Percentiles rank a stretch among this genome's conserved stretches.
Evolutionary conservation across 2,797 vertebrate genomes (phyloP).

Genomic region (Phoebastria nigripes): DNA sequence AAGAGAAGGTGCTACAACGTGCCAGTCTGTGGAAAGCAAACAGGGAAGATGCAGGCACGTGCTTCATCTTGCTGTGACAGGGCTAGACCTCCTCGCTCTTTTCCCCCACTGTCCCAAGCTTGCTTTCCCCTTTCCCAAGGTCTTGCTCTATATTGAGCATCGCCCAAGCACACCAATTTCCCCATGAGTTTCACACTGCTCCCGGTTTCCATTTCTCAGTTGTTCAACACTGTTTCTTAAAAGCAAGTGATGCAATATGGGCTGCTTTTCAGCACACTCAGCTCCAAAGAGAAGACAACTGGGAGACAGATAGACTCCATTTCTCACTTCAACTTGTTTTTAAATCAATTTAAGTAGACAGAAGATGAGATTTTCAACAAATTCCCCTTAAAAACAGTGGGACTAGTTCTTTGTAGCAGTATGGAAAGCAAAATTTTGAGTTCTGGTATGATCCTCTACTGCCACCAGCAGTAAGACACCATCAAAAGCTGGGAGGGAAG

Average conservation of each 20-base stretch:
- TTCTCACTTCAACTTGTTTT: not conserved
- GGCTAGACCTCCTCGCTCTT: not conserved
- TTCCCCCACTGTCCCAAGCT: not conserved
- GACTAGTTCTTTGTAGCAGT: not conserved
- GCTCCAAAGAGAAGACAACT: not conserved
- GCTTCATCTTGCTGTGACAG: not conserved
- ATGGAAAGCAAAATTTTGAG: not conserved
- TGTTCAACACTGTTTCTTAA: not conserved
- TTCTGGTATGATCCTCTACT: not conserved
- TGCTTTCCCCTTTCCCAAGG: not conserved
- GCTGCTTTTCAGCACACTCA: not conserved
- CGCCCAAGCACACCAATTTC: not conserved
- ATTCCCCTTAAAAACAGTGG: not conserved
- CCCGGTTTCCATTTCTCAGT: not conserved
- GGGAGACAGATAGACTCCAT: not conserved
- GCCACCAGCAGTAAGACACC: not conserved
- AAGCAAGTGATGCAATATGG: fast-evolving
- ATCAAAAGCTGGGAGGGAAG: not conserved
- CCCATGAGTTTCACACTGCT: not conserved
- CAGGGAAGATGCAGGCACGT: fast-evolving
- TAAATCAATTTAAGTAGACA: not conserved
- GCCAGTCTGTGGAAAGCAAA: not conserved
- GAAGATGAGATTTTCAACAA: not conserved
- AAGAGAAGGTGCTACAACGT: not conserved
- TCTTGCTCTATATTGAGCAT: not conserved